Evolutionary conservation across 1,140 invertebrate species (phyloP).

Genomic region (Onthophagus taurus): DNA sequence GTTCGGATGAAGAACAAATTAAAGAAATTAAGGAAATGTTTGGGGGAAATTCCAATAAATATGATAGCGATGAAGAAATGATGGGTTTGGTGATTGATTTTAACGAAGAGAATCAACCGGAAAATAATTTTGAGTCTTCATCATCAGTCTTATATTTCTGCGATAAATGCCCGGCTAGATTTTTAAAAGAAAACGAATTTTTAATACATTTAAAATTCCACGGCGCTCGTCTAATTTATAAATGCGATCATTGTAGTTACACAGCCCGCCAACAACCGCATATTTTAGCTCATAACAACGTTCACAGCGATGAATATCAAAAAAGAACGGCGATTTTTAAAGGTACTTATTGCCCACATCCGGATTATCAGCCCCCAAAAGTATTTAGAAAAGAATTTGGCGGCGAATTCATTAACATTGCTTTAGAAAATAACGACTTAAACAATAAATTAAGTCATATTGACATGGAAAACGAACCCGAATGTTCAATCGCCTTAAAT

Average conservation of each 20-base stretch:
- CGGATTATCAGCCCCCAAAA: conserved; percentile 51
- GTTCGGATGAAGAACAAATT: conserved; percentile 58
- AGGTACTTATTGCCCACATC: conserved; percentile 52
- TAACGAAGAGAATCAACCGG: conserved; percentile 5
- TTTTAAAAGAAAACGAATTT: conserved; percentile 55
- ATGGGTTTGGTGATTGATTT: neutral
- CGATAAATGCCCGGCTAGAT: conserved; percentile 65
- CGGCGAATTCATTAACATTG: conserved; percentile 43
- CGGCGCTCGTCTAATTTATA: conserved; percentile 47
- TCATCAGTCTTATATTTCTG: conserved; percentile 46
- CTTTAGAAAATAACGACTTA: conserved; percentile 43
- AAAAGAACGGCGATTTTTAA: conserved; percentile 63
- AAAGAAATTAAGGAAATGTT: conserved; percentile 2
- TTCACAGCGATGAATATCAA: conserved; percentile 75
- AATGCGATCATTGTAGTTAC: conserved; percentile 72
- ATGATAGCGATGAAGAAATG: conserved; percentile 18
- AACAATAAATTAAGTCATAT: conserved; percentile 10
- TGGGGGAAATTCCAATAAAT: neutral
- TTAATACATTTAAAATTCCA: conserved; percentile 58
- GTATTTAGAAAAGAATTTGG: conserved; percentile 43
- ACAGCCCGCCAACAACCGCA: conserved; percentile 59
- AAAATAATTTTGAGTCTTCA: conserved; percentile 10
- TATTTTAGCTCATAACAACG: conserved; percentile 61
- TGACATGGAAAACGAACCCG: conserved; percentile 16
- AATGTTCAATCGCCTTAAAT: conserved; percentile 20